Percentiles rank a stretch among this genome's conserved stretches.
Conservation (phyloP, 1,140 invertebrate species). For the Drosophila busckii region DNA sequence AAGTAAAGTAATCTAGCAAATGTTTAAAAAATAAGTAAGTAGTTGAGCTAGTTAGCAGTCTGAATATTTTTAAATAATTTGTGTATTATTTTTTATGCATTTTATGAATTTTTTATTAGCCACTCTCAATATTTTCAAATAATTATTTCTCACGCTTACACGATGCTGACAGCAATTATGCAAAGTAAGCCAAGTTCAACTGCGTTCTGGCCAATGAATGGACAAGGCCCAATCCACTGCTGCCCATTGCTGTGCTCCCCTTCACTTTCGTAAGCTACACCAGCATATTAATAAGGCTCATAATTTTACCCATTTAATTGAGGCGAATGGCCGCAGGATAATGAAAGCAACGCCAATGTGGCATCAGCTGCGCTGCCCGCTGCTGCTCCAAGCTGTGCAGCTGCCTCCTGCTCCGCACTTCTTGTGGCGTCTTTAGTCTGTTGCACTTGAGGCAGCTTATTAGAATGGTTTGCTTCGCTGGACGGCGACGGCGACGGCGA, state of each 20-base stretch:
- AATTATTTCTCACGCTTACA: background rate
- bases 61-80: too few relatives aligned
- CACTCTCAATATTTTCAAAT: background rate
- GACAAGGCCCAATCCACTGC: background rate
- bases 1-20: too few relatives aligned
- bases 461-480: conserved; percentile 53
- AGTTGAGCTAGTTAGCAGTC: too few relatives aligned
- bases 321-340: conserved; percentile 48
- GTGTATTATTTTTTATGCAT: background rate
- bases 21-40: too few relatives aligned
- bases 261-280: conserved; percentile 6
- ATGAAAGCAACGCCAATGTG: conserved; percentile 35
- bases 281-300: conserved; percentile 50
- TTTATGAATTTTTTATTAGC: background rate
- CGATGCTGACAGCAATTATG: conserved; percentile 35
- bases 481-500: too few relatives aligned
- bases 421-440: conserved; percentile 11
- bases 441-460: conserved; percentile 69
- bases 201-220: conserved; percentile 10
- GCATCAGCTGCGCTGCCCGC: conserved; percentile 15
- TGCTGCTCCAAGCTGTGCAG: background rate
- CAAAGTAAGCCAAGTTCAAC: conserved; percentile 33
- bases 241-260: too few relatives aligned
- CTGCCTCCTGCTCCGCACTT: background rate
- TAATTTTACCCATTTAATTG: conserved; percentile 50